phyloP scores from a whole-genome alignment of 2,113 vertebrate species.

The Danionella cerebrum region DNA sequence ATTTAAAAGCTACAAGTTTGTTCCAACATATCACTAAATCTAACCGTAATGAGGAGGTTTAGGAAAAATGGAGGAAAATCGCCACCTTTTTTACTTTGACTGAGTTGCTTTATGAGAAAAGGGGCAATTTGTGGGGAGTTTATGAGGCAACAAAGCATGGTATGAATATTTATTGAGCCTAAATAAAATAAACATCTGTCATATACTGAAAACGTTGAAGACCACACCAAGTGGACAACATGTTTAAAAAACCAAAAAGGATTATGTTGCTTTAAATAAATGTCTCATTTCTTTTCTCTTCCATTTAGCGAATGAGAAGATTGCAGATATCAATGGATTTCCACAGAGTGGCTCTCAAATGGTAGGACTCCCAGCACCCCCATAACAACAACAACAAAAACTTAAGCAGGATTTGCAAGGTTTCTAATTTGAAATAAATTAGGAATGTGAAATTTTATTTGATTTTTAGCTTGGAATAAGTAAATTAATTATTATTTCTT shows the following conservation, averaged over 20 bases:
- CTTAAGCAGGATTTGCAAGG: no score
- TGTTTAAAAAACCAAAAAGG: background rate
- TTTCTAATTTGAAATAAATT: no score
- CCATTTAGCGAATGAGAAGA: constrained; percentile 46
- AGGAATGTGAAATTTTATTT: no score
- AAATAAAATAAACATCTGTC: background rate
- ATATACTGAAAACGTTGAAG: background rate
- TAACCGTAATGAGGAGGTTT: constrained; percentile 8
- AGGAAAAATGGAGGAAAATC: background rate
- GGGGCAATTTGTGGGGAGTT: background rate
- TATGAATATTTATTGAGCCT: constrained; percentile 2
- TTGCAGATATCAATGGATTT: constrained; percentile 42
- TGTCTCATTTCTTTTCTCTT: background rate
- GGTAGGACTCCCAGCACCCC: no score
- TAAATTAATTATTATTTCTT: no score
- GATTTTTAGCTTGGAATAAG: no score
- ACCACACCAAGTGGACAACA: background rate
- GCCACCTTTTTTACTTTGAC: background rate
- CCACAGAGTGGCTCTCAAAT: constrained; percentile 46
- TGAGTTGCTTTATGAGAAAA: constrained; percentile 1
- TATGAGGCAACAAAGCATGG: background rate
- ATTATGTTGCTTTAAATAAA: background rate
- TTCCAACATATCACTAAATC: background rate
- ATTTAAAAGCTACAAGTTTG: background rate
- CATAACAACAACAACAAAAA: no score